Percentiles rank a stretch among this genome's conserved stretches.
Evolutionary conservation across 2,797 vertebrate species (phyloP).

Genomic region (Melanotaenia maccullochi): DNA sequence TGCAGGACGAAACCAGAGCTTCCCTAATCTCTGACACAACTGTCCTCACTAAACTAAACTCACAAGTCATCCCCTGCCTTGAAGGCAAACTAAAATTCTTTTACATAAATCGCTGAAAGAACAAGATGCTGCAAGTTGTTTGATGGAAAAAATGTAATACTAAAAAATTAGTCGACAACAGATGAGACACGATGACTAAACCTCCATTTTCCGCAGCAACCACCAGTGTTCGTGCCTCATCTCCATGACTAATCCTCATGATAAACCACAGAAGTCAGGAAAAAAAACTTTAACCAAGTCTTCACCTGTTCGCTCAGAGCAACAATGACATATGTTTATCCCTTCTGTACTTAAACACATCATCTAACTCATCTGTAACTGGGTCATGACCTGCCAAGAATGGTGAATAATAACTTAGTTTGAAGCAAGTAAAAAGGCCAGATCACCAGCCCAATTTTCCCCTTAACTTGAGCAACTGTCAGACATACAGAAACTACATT

Average conservation of each 20-base stretch:
- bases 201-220: conserved; percentile 34
- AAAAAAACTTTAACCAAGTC: conserved; percentile 27
- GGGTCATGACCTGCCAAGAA: conserved; percentile 28
- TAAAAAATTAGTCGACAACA: neutral
- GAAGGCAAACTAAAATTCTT: neutral
- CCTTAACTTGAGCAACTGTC: neutral
- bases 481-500: neutral
- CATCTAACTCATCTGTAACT: conserved; percentile 21
- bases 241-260: conserved; percentile 36
- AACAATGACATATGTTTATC: conserved; percentile 43
- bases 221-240: conserved; percentile 36
- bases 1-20: conserved; percentile 29
- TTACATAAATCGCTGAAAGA: neutral
- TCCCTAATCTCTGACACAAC: neutral
- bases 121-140: neutral
- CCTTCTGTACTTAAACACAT: neutral
- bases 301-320: conserved; percentile 44
- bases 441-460: neutral
- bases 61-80: neutral
- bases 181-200: conserved; percentile 27
- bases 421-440: neutral
- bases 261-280: conserved; percentile 34
- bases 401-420: conserved; percentile 25
- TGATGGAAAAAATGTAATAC: neutral
- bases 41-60: neutral